Evolutionary conservation across 2,888 invertebrate genomes (phyloP).

Genomic region (Chrysolina haemoptera): DNA sequence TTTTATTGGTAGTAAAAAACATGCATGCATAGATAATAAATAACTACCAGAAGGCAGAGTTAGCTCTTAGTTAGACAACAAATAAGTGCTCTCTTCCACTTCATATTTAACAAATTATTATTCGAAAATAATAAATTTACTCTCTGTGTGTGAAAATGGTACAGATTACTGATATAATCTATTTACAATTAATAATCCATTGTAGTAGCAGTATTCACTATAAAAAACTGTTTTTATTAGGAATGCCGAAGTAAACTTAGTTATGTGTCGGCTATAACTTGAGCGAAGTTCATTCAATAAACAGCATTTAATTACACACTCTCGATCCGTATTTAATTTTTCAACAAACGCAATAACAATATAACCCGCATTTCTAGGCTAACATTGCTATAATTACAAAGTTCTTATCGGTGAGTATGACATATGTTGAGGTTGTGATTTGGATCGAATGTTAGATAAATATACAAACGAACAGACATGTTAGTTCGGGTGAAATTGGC

Average conservation of each 20-base stretch:
- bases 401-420: slow-evolving; percentile 48
- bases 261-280: not conserved
- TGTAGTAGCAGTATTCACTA: too few species aligned
- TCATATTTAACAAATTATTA: too few species aligned
- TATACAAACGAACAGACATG: slow-evolving; percentile 14
- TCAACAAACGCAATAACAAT: slow-evolving; percentile 42
- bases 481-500: not conserved
- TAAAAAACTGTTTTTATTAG: too few species aligned
- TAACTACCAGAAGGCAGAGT: too few species aligned
- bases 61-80: too few species aligned
- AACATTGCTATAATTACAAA: slow-evolving; percentile 46
- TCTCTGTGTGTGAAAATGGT: too few species aligned
- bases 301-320: slow-evolving; percentile 33
- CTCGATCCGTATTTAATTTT: slow-evolving; percentile 31
- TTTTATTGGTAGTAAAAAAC: too few species aligned
- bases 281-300: slow-evolving; percentile 22
- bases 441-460: slow-evolving; percentile 45
- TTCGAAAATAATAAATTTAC: too few species aligned
- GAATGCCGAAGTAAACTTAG: not conserved
- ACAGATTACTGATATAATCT: too few species aligned
- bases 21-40: too few species aligned
- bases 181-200: too few species aligned
- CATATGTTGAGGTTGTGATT: slow-evolving; percentile 46
- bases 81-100: too few species aligned
- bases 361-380: slow-evolving; percentile 32